Base-by-base conservation (phyloP, 2,888 invertebrate species). In the Callyntrura sp. region DNA sequence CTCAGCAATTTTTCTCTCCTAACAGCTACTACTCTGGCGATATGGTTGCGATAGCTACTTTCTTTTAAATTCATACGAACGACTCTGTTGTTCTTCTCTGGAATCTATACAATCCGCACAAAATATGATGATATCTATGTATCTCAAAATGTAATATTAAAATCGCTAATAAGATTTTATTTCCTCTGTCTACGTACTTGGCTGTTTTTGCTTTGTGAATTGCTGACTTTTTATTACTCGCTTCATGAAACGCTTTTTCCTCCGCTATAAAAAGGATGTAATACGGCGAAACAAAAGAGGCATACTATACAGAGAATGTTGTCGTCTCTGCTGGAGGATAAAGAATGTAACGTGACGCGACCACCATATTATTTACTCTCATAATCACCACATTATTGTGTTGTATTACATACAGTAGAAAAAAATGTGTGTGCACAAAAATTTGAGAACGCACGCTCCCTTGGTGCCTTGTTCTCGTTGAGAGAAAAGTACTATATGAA, bases 101-200 rank as follows among this genome's bases (percentile, higher is more conserved):
- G 9, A n/a, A 51, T 14, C n/a, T 14, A 14, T n/a, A 51, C 14
- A 14, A 11, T 12, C 12, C n/a, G 1, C 2, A 51, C 9, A 12
- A 51, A 51, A 51, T n/a, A 51, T 14, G 9, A 2, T n/a, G 2
- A 51, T 8, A 4, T 4, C 35, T 57, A 14, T 57, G 17, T 65
- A 65, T 65, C 8, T 35, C 23, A 35, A 65, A 6, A 11, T 65
- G 35, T 35, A n/a, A n/a, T 70, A 70, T 43, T 14, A 70, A 20
- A 43, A 70, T 70, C n/a, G 55, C 76, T 78, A 78, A 78, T 78
- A 78, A 78, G 25, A 51, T 78, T 78, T 78, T 78, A 78, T 78
- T 78, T 78, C 11, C 51, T 17, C 20, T 48, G 20, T 78, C 23
- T 70, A 11, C 14, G 43, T 70, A 43, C 35, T 65, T 25, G 3